Conservation (phyloP, 2,113 vertebrate species). For the Nanger granti region DNA sequence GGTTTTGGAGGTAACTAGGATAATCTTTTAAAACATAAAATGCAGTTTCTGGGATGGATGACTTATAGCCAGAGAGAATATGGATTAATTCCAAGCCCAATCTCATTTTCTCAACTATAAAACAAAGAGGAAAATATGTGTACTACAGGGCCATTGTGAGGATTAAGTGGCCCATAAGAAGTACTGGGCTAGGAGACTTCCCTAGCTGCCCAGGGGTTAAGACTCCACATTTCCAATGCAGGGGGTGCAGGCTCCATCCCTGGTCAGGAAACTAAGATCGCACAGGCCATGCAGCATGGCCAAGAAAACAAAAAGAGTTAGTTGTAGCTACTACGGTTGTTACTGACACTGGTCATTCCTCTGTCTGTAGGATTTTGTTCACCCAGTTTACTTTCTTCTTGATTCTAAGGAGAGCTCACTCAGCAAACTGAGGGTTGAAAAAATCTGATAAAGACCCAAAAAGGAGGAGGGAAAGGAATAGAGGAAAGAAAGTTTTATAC, state of each 20-base stretch:
- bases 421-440: neutral
- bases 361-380: neutral
- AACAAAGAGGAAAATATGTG: neutral
- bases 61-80: neutral
- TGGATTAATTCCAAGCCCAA: neutral
- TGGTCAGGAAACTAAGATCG: neutral
- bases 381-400: neutral
- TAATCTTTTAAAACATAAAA: neutral
- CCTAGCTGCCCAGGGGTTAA: neutral
- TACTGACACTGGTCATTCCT: neutral
- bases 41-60: neutral
- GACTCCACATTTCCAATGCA: neutral
- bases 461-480: neutral
- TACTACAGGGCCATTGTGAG: neutral
- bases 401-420: neutral
- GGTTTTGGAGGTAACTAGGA: neutral
- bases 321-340: neutral
- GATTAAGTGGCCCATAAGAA: neutral
- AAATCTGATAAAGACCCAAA: neutral
- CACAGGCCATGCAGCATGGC: neutral
- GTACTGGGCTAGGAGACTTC: neutral
- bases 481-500: neutral
- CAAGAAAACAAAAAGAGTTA: neutral
- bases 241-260: accelerated
- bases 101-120: neutral